Conservation (phyloP, 2,888 invertebrate genomes). For the Odiellus spinosus region DNA sequence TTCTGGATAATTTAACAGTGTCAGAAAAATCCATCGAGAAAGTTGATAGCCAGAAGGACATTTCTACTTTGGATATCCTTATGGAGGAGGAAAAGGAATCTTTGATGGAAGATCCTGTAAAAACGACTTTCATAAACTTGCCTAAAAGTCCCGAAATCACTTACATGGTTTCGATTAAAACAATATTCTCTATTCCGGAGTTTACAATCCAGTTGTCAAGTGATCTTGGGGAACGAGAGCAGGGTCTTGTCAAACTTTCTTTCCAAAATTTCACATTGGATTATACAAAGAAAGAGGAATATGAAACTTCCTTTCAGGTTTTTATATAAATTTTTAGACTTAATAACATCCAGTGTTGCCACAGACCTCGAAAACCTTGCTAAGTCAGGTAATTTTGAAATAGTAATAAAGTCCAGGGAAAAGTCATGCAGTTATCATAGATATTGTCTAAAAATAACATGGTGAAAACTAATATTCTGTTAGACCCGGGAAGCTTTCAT, state of each 20-base stretch:
- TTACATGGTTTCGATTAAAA: slow-evolving; percentile 1
- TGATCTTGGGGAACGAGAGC: slow-evolving; percentile 28
- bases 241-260: slow-evolving; percentile 56
- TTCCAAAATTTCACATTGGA: slow-evolving; percentile 63
- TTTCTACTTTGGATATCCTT: slow-evolving; percentile 7
- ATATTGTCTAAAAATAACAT: too few relatives aligned
- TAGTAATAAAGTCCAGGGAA: too few relatives aligned
- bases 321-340: background rate
- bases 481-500: too few relatives aligned
- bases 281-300: slow-evolving; percentile 48
- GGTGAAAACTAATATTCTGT: too few relatives aligned
- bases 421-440: too few relatives aligned
- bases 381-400: too few relatives aligned
- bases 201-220: slow-evolving; percentile 25
- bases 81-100: slow-evolving; percentile 19
- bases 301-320: slow-evolving; percentile 51
- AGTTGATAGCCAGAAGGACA: background rate
- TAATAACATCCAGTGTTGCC: too few relatives aligned
- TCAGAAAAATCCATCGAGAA: background rate
- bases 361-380: too few relatives aligned
- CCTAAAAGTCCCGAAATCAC: background rate
- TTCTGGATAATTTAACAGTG: slow-evolving; percentile 23
- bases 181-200: slow-evolving; percentile 15
- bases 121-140: slow-evolving; percentile 1
- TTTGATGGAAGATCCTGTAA: slow-evolving; percentile 4